Base-by-base conservation (phyloP, 2,888 invertebrate genomes). In the Torymus tubicola region DNA sequence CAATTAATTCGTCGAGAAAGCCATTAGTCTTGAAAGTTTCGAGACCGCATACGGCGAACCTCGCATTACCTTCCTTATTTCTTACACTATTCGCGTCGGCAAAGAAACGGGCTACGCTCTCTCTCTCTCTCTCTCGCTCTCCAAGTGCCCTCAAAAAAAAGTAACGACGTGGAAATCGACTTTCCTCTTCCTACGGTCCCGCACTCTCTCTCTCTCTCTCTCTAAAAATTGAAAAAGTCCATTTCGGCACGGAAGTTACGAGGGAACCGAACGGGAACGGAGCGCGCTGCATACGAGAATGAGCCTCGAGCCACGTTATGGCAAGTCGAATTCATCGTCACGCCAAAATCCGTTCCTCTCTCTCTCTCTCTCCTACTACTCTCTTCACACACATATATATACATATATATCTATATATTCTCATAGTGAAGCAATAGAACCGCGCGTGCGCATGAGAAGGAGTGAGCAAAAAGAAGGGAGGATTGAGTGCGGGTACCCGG, bases 1-100 rank as follows among this genome's bases (percentile, higher is more conserved):
- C 70, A 71, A 77, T 77, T 77, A 77, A 77, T 77, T 77, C 70
- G 58, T 77, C 70, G 57, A 58, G 57, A 69, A 70, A 70, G 64
- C 65, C 77, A 77, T 77, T 77, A 70, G 70, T 77, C 77, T 69
- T 70, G n/a, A 70, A 77, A 63, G 42, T 70, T 55, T 31, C 31
- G 31, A 31, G 31, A 31, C 31, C 31, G 31, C 42, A 16, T 21
- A 57, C 55, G 55, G 31, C n/a, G 55, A 63, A 50, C 76, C 63
- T 31, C 31, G n/a, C 70, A 52, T 63, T 69, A 50, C 18, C 58
- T 55, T 18, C 58, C 58, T 31, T 31, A 31, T 31, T 31, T 31
- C 31, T 31, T 31, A 31, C 31, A 31, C 31, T 31, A 31, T 31
- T 31, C 18, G 52, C 31, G n/a, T n/a, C 14, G 13, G 24, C 10